Percentiles rank a stretch among this genome's conserved stretches.
phyloP scores from a whole-genome alignment of 2,113 vertebrate genomes.

The Cygnus buccinator region DNA sequence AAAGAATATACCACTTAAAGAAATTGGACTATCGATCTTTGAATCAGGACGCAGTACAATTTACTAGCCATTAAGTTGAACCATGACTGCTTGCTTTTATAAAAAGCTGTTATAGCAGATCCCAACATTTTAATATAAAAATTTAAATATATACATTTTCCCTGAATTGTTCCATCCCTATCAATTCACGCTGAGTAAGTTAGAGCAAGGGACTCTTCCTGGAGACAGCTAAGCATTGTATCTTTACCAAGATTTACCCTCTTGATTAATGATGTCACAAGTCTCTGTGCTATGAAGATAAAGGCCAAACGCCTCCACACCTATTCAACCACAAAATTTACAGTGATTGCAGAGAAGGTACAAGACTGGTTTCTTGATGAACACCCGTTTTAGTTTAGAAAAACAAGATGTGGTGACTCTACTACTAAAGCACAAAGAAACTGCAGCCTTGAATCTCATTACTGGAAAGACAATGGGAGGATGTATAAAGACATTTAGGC shows the following conservation, averaged over 20 bases:
- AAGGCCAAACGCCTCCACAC: background rate
- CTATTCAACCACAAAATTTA: background rate
- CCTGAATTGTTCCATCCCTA: constrained; percentile 35
- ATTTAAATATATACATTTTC: constrained; percentile 50
- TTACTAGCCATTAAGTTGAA: constrained; percentile 22
- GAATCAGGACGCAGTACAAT: constrained; percentile 43
- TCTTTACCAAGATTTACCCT: background rate
- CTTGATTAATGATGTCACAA: background rate
- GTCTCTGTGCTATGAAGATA: background rate
- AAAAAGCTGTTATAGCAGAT: constrained; percentile 58
- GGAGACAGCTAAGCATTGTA: background rate
- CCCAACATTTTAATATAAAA: constrained; percentile 40
- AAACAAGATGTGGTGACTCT: background rate
- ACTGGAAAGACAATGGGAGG: background rate
- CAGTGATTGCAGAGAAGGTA: background rate
- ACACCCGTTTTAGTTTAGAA: background rate
- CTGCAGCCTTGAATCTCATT: background rate
- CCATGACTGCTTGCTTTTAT: constrained; percentile 49
- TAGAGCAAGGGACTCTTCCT: background rate
- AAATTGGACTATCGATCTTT: too few relatives aligned
- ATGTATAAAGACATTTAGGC: background rate
- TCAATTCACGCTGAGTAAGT: background rate
- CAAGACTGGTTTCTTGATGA: background rate
- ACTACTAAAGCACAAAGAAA: background rate
- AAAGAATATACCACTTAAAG: too few relatives aligned